A percentile compares a stretch with the other conserved stretches of the same genome.
Evolutionary conservation across 2,888 invertebrate genomes (phyloP).

Genomic region (Eledona agricola): DNA sequence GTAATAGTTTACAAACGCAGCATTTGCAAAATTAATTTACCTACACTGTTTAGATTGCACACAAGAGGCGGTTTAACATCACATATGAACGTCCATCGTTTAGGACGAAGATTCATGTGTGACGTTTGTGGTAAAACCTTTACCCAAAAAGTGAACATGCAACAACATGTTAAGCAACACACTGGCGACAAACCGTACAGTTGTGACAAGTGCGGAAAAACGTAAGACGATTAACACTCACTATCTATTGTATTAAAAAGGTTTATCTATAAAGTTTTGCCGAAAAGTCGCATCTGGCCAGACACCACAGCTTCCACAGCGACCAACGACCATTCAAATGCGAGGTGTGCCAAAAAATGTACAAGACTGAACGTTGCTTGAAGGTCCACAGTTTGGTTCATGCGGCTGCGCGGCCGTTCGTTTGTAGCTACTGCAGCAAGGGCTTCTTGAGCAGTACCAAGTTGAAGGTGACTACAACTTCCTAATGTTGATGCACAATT

Average conservation of each 20-base stretch:
- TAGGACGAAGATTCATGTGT: conserved; percentile 64
- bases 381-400: conserved; percentile 68
- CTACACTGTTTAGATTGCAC: conserved; percentile 61
- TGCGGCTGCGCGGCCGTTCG: conserved; percentile 65
- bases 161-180: conserved; percentile 63
- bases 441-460: conserved; percentile 69
- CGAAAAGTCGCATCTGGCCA: conserved; percentile 61
- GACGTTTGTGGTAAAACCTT: conserved; percentile 68
- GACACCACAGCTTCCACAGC: conserved; percentile 62
- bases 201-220: conserved; percentile 65
- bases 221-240: conserved; percentile 48
- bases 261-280: conserved; percentile 54
- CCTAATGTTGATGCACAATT: conserved; percentile 32
- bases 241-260: neutral
- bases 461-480: conserved; percentile 58
- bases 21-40: too few relatives aligned
- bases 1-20: too few relatives aligned
- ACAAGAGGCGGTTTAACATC: conserved; percentile 62
- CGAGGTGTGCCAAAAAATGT: conserved; percentile 65
- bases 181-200: conserved; percentile 63
- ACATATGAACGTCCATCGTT: conserved; percentile 62
- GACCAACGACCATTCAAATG: conserved; percentile 61
- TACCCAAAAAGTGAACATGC: conserved; percentile 65
- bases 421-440: conserved; percentile 66
- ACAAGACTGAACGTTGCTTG: conserved; percentile 67